A percentile compares a stretch with the other conserved stretches of the same genome.
Conservation (phyloP, 2,888 invertebrate species). For the Catocala nupta region DNA sequence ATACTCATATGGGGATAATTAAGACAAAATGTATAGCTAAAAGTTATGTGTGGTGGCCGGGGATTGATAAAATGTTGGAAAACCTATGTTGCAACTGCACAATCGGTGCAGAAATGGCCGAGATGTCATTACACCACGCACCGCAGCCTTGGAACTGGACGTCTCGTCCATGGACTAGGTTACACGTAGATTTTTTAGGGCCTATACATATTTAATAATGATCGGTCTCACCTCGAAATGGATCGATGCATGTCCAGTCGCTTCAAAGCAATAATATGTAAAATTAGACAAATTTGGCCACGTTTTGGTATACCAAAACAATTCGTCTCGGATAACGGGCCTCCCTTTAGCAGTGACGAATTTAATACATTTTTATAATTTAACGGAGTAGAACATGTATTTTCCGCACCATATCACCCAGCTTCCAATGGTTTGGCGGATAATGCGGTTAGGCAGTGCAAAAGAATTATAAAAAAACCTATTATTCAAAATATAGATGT, state of each 20-base stretch:
- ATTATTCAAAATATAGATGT: background rate
- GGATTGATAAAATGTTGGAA: no score
- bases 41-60: no score
- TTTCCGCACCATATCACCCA: constrained; percentile 21
- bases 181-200: constrained; percentile 1
- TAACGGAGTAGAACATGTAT: background rate
- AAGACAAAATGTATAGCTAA: no score
- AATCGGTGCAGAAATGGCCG: no score
- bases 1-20: no score
- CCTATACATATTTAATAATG: constrained; percentile 1
- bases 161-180: background rate
- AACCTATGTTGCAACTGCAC: no score
- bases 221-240: background rate
- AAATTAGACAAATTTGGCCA: background rate
- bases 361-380: background rate
- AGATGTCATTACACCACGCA: no score
- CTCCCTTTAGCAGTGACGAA: constrained; percentile 1
- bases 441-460: constrained; percentile 42
- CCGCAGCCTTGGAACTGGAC: no score
- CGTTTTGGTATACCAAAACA: background rate
- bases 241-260: background rate
- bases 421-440: constrained; percentile 45
- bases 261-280: background rate
- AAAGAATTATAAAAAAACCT: constrained; percentile 42
- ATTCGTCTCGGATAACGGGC: constrained; percentile 3